phyloP scores from a whole-genome alignment of 1,140 invertebrate genomes.

The Dysdera silvatica region DNA sequence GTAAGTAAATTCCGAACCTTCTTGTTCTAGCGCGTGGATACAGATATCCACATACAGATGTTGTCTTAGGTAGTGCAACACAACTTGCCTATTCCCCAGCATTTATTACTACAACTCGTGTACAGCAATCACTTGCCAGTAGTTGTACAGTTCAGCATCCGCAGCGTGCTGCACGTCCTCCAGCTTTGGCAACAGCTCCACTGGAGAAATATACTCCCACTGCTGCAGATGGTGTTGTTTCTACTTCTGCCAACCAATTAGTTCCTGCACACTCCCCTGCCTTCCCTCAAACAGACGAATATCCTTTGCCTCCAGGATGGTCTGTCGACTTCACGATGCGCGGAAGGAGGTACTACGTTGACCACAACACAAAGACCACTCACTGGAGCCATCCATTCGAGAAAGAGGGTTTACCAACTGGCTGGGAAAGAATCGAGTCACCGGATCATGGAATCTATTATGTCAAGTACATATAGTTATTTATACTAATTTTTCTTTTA shows the following conservation, averaged over 20 bases:
- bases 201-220: not conserved
- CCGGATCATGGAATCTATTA: slow-evolving; percentile 92
- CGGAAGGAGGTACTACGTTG: slow-evolving; percentile 93
- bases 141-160: slow-evolving; percentile 23
- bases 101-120: slow-evolving; percentile 22
- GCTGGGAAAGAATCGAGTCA: slow-evolving; percentile 90
- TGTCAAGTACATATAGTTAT: slow-evolving; percentile 80
- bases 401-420: slow-evolving; percentile 81
- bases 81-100: slow-evolving; percentile 23
- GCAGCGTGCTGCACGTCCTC: slow-evolving; percentile 5
- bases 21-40: too few species aligned
- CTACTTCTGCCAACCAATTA: not conserved
- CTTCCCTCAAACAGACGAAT: slow-evolving; percentile 37
- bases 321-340: slow-evolving; percentile 89
- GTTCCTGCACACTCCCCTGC: not conserved
- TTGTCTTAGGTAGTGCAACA: not conserved
- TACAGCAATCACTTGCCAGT: slow-evolving; percentile 20
- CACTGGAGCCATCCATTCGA: slow-evolving; percentile 98
- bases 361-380: slow-evolving; percentile 97
- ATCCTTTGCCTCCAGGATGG: slow-evolving; percentile 92
- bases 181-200: not conserved
- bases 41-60: slow-evolving; percentile 23
- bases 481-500: too few species aligned
- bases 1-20: too few species aligned
- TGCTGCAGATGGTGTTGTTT: not conserved